Base-by-base conservation (phyloP, 1,140 invertebrate species). In the Holcopasites calliopsidis region DNA sequence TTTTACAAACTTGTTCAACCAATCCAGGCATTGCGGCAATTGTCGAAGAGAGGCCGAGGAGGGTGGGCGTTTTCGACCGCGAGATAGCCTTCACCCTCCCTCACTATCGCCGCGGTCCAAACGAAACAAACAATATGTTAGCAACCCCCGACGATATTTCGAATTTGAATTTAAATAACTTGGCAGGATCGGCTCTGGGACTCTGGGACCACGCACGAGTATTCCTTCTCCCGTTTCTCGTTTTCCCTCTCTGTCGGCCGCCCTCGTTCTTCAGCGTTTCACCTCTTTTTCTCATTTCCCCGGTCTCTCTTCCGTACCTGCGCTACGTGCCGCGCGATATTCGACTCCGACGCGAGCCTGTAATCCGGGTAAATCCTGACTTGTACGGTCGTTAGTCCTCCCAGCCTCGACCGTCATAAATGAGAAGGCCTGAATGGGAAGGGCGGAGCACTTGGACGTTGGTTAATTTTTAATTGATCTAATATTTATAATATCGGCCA, bases 91-190 rank as follows among this genome's bases (percentile, higher is more conserved):
- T 80, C 81, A 79, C 77, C 82, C 82, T 80, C 80, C 77, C 81
- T 84, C 81, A 80, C 82, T 84, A 83, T 83, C 85, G 78, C 86
- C 82, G 77, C 76, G 80, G 73, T 69, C 78, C 88, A 90, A 91
- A 90, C 90, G 90, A 91, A 91, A 92, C 91, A 92, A 92, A 92
- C 90, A 92, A 92, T 92, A 92, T 92, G 90, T 92, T 90, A 92
- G 90, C 90, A 88, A 90, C 90, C 91, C 91, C 89, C 90, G 87
- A 87, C 89, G 90, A 91, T 92, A 92, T 92, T 92, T 91, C 90
- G 90, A 92, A 91, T 92, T 92, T 91, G 91, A 92, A 92, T 92
- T 92, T 92, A 92, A 92, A 92, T 92, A 92, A 92, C 91, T 91
- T 91, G 90, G 91, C 87, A 91, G 90, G 89, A 92, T 92, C 91